Percentiles rank a stretch among this genome's conserved stretches.
Conservation (phyloP, 2,797 vertebrate species). For the Valencia hispanica region DNA sequence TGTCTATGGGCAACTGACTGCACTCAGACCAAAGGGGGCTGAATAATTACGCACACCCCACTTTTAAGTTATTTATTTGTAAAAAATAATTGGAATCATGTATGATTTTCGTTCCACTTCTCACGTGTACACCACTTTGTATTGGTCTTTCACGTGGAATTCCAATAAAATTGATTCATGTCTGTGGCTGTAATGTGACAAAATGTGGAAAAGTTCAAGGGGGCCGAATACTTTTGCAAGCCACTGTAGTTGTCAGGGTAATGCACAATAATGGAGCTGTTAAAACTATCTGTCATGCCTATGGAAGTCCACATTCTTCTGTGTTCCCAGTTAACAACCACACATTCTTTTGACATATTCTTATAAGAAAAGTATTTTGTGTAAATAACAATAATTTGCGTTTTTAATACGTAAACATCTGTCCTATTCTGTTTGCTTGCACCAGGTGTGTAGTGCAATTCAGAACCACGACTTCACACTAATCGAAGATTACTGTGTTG, state of each 20-base stretch:
- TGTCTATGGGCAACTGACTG: no score
- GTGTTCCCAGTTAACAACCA: neutral
- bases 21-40: no score
- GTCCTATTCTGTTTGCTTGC: slow-evolving; percentile 18
- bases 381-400: neutral
- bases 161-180: no score
- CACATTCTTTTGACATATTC: neutral
- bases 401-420: neutral
- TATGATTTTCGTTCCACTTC: no score
- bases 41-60: no score
- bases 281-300: neutral
- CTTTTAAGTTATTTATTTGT: no score
- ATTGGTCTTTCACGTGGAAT: no score
- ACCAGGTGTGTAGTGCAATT: slow-evolving; percentile 76
- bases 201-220: no score
- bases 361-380: neutral
- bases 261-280: neutral
- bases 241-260: neutral
- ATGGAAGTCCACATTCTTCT: neutral
- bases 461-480: slow-evolving; percentile 81
- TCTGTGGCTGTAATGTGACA: no score
- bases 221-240: no score
- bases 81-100: no score
- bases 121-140: no score
- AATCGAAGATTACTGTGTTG: slow-evolving; percentile 75